phyloP scores from a whole-genome alignment of 2,888 invertebrate species.

The Coelogynopora nodosa region DNA sequence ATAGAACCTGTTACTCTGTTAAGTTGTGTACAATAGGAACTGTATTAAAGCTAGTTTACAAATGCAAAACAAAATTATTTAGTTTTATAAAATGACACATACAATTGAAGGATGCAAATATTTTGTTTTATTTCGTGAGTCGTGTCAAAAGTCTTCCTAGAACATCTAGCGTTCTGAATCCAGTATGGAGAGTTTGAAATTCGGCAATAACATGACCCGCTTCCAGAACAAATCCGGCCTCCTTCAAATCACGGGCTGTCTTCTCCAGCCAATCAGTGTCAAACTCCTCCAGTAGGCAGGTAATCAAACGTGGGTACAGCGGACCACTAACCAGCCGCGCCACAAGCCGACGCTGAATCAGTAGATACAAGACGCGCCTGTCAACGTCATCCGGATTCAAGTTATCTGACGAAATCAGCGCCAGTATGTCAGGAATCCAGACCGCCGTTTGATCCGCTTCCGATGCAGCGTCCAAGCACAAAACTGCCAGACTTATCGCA shows the following conservation, averaged over 20 bases:
- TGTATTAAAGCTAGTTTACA: no score
- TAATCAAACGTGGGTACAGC: background rate
- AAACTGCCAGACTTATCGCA: background rate
- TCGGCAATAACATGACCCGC: background rate
- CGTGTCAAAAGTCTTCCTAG: background rate
- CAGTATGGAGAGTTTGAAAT: background rate
- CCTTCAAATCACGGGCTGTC: background rate
- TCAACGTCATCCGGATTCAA: background rate
- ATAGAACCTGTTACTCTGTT: no score
- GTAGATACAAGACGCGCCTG: background rate
- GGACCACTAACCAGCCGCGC: background rate
- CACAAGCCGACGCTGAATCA: background rate
- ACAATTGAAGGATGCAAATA: no score
- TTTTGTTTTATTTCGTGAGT: background rate
- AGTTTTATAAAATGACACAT: no score
- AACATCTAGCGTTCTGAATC: background rate
- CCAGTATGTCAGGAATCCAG: background rate
- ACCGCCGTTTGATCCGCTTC: background rate
- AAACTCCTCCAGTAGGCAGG: conserved; percentile 4
- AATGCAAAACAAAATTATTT: no score
- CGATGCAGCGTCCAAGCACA: background rate
- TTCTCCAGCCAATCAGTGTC: conserved; percentile 7
- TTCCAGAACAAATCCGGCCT: background rate
- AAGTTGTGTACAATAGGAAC: no score
- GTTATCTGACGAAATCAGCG: background rate